A percentile compares a stretch with the other conserved stretches of the same genome.
Evolutionary conservation across 2,888 invertebrate species (phyloP).

Genomic region (Scaptomyza reducta): DNA sequence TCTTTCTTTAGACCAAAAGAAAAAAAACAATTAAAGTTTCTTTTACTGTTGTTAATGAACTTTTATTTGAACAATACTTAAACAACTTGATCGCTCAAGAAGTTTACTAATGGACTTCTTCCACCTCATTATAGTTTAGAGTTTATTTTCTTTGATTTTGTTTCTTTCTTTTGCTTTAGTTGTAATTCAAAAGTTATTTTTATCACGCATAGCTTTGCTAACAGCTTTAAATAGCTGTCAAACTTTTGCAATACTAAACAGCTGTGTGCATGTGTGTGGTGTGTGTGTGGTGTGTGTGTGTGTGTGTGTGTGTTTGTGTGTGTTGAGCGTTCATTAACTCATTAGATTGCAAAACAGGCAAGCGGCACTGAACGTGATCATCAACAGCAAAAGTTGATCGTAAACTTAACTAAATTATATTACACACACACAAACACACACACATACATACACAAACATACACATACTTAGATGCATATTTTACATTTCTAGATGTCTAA

Average conservation of each 20-base stretch:
- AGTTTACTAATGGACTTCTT: background rate
- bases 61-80: background rate
- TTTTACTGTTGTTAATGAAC: background rate
- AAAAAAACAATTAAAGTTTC: background rate
- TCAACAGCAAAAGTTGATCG: conserved; percentile 23
- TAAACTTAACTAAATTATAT: conserved; percentile 37
- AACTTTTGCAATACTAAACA: conserved; percentile 34
- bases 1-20: background rate
- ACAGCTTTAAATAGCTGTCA: conserved; percentile 9
- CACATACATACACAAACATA: background rate
- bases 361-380: conserved; percentile 36
- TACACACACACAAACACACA: conserved; percentile 8
- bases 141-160: background rate
- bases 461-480: background rate
- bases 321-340: conserved; percentile 24
- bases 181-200: conserved; percentile 15
- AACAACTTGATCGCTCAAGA: background rate
- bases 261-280: conserved; percentile 5
- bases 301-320: background rate
- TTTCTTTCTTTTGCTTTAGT: background rate
- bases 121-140: conserved; percentile 10
- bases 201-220: conserved; percentile 6
- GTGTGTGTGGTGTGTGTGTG: background rate
- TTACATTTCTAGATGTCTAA: conserved; percentile 43
- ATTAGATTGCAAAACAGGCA: conserved; percentile 49